Evolutionary conservation across 2,113 vertebrate genomes (phyloP).

Genomic region (Dendropsophus ebraccatus): DNA sequence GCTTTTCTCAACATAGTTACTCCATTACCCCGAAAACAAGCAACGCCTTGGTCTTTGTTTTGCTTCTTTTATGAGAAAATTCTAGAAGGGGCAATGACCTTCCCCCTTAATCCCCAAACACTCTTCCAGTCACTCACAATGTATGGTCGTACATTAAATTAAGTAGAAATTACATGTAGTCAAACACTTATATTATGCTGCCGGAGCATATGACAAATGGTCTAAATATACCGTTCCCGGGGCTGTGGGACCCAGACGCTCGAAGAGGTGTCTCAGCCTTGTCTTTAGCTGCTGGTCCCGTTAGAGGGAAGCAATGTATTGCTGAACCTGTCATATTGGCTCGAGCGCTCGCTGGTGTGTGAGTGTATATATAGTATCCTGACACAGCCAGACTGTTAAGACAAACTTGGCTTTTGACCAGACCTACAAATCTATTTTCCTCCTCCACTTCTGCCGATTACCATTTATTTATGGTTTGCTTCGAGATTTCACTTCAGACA

Average conservation of each 20-base stretch:
- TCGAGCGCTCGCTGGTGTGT: background rate
- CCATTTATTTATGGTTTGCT: conserved; percentile 49
- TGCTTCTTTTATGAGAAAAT: conserved; percentile 16
- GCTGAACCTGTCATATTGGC: background rate
- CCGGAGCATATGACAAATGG: conserved; percentile 48
- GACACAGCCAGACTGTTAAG: conserved; percentile 37
- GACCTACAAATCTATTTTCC: conserved; percentile 44
- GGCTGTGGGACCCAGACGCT: background rate
- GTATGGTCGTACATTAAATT: conserved; percentile 58
- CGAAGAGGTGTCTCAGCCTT: background rate
- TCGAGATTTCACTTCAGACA: background rate
- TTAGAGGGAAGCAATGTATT: conserved; percentile 17
- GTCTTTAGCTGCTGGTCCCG: conserved; percentile 7
- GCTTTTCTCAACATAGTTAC: background rate
- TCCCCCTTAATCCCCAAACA: conserved; percentile 10
- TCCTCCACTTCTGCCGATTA: conserved; percentile 32
- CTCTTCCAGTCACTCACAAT: background rate
- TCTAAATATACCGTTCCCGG: background rate
- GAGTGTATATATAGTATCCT: conserved; percentile 44
- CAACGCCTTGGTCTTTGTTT: background rate
- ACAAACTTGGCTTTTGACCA: conserved; percentile 37
- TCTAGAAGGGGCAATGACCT: background rate
- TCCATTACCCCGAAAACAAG: background rate
- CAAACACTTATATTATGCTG: conserved; percentile 35
- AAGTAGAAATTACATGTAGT: conserved; percentile 1